These are phyloP conservation scores for Trinorchestia longiramus DNA, from an alignment of 1,140 invertebrate genomes.

Conservation along the genomic window DNA sequence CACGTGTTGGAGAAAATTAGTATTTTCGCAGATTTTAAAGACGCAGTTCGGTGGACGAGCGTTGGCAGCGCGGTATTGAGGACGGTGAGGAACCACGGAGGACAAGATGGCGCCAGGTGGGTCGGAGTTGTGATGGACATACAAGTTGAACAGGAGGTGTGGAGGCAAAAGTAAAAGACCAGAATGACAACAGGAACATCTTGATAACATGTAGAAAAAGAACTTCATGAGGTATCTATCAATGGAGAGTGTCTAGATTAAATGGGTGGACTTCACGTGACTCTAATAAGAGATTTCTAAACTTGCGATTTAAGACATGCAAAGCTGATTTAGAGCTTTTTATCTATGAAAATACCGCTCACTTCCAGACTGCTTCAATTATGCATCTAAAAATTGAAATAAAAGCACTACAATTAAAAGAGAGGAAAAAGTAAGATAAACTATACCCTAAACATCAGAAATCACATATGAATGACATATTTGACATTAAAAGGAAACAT, in stretches of 20 bases:
- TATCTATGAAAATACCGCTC: neutral
- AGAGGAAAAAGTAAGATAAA: neutral
- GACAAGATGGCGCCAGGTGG: neutral
- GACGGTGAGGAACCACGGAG: neutral
- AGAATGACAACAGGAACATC: neutral
- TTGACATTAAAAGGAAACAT: neutral
- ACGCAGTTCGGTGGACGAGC: neutral
- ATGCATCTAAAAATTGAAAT: neutral
- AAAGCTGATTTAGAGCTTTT: constrained; percentile 15
- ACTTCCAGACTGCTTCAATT: neutral
- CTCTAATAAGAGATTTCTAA: neutral
- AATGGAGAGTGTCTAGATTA: neutral
- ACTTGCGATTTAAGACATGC: constrained; percentile 26
- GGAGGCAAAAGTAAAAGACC: neutral
- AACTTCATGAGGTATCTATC: neutral
- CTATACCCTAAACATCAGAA: neutral
- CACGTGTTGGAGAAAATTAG: neutral
- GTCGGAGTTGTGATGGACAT: neutral
- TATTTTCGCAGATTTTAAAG: neutral
- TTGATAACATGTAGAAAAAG: neutral
- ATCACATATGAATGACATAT: neutral
- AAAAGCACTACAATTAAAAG: neutral
- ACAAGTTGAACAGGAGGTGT: neutral
- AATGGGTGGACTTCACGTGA: neutral
- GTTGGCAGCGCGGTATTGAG: neutral